Evolutionary conservation across 2,113 vertebrate genomes (phyloP), one percentile per base, ranked within the genome.

Genomic region (Podarcis raffonei): DNA sequence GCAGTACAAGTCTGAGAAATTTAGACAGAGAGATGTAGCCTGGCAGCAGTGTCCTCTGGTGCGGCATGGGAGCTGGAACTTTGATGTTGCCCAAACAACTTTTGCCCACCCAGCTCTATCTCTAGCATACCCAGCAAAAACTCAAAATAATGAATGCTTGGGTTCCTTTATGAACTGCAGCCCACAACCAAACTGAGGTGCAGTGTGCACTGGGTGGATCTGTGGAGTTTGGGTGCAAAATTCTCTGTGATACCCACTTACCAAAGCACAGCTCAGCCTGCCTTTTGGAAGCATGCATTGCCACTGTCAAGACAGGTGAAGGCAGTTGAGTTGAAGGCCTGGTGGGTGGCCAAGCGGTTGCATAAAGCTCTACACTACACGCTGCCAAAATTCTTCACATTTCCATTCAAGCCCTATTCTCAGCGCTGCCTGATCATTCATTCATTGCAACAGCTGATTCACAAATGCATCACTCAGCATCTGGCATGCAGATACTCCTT

Each of bases 1-100:
- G 75, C 85, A 86, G 39, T 68, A 84, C 87, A 84, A 89, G 74
- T 53, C 72, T 77, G 23, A 8, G 72, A 83, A 84, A 84, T 77
- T 83, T 76, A 84, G n/a, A 77, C 25, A 66, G 35, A 83, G 59
- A 88, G 23, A 83, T 69, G n/a, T 68, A 84, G 87, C 42, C 76
- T 69, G 42, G 39, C 74, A 89, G 87, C 20, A 2, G 62, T 77
- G n/a, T 78, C 81, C 57, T 76, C 72, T 57, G 82, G 72, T 69
- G 62, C 78, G 23, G 82, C 78, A 53, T 37, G 39, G 22, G 39
- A 68, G 27, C 11, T 77, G n/a, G 81, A 37, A 53, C 42, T 89
- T 84, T 83, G 65, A 78, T 78, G 74, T 68, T 79, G 27, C 75
- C 75, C 37, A 68, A 83, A 83, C 6, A 30, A n/a, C 6, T 59